Conservation (phyloP, 1,140 invertebrate species). For the Aphis craccivora region DNA sequence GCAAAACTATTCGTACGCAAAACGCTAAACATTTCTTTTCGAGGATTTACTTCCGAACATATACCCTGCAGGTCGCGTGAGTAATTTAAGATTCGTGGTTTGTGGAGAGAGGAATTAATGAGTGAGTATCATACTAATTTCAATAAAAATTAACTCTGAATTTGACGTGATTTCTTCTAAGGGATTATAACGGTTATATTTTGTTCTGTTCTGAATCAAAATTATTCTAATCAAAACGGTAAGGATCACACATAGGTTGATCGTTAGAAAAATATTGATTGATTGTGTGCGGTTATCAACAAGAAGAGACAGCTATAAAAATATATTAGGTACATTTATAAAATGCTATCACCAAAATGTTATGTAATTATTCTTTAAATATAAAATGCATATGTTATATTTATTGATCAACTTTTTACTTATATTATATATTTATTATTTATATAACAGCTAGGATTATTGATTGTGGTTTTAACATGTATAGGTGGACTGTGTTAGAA, state of each 20-base stretch:
- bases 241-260: neutral
- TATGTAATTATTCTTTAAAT: neutral
- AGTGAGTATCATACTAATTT: neutral
- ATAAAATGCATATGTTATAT: neutral
- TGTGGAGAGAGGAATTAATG: too few relatives aligned
- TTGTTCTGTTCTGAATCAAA: neutral
- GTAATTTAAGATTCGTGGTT: neutral
- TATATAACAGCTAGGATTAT: neutral
- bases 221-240: too few relatives aligned
- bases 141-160: neutral
- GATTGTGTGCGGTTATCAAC: neutral
- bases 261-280: neutral
- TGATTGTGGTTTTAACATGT: neutral
- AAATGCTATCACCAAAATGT: neutral
- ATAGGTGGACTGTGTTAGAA: neutral
- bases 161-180: neutral
- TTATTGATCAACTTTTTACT: neutral
- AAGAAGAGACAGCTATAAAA: neutral
- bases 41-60: neutral
- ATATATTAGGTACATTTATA: neutral
- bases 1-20: neutral
- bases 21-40: neutral
- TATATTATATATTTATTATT: neutral
- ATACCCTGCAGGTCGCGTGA: neutral
- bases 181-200: neutral